phyloP scores from a whole-genome alignment of 23 tunicate species.

The Clavelina lepadiformis region DNA sequence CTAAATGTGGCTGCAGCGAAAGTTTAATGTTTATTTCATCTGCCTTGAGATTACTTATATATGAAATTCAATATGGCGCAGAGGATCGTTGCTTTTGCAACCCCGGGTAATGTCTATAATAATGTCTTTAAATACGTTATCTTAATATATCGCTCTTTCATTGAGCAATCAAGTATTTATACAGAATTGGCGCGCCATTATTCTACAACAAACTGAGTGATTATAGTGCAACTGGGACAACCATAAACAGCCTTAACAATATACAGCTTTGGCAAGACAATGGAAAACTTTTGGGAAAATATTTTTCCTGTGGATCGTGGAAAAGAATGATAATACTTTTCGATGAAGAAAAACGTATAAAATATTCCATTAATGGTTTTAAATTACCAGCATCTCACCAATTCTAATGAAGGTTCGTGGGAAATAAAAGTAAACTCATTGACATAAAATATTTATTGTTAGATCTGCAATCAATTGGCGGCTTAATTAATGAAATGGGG shows the following conservation, averaged over 20 bases:
- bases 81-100: too few relatives aligned
- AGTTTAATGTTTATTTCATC: background rate
- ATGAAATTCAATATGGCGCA: too few relatives aligned
- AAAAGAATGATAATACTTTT: background rate
- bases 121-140: too few relatives aligned
- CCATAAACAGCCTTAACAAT: too few relatives aligned
- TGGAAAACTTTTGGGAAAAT: background rate
- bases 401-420: too few relatives aligned
- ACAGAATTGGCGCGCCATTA: too few relatives aligned
- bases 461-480: conserved; percentile 13
- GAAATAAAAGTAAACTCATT: background rate
- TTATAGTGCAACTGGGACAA: too few relatives aligned
- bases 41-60: background rate
- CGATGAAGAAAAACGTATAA: background rate
- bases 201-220: too few relatives aligned
- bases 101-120: too few relatives aligned
- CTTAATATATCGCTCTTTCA: too few relatives aligned
- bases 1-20: background rate
- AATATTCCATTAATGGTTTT: background rate
- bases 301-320: background rate
- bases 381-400: background rate
- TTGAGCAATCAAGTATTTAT: too few relatives aligned
- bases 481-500: conserved; percentile 21
- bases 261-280: too few relatives aligned
- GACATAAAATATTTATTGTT: background rate